phyloP scores from a whole-genome alignment of 2,888 invertebrate genomes.

The Hedya salicella region DNA sequence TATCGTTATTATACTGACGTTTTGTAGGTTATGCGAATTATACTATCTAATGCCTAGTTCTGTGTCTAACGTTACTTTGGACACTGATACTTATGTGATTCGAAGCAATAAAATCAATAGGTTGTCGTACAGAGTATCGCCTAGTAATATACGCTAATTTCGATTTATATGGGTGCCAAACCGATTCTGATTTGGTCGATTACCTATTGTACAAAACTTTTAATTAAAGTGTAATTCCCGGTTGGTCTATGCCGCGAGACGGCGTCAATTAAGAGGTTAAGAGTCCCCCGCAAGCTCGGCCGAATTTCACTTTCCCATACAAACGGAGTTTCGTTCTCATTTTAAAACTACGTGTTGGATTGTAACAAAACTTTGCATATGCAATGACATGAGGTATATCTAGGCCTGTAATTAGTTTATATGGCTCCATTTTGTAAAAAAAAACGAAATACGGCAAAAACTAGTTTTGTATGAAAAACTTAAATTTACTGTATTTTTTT shows the following conservation, averaged over 20 bases:
- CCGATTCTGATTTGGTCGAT: constrained; percentile 12
- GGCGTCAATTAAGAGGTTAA: constrained; percentile 1
- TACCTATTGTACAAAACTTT: constrained; percentile 33
- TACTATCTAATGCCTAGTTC: constrained; percentile 34
- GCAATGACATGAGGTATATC: no score
- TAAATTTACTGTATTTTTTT: no score
- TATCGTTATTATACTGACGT: constrained; percentile 41
- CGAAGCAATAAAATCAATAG: constrained; percentile 36
- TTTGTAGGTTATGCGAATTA: constrained; percentile 43
- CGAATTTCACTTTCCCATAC: no score
- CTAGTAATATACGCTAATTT: constrained; percentile 32
- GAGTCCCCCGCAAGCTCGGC: no score
- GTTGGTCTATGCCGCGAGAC: constrained; percentile 7
- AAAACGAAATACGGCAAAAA: no score
- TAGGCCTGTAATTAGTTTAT: no score
- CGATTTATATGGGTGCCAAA: constrained; percentile 38
- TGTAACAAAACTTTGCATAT: no score
- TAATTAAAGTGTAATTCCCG: constrained; percentile 5
- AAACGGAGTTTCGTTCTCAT: no score
- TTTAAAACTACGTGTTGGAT: no score
- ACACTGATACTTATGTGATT: constrained; percentile 33
- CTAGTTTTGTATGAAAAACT: no score
- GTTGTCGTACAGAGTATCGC: constrained; percentile 31
- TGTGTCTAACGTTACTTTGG: constrained; percentile 20
- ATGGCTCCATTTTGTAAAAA: no score